Conservation (phyloP, 2,797 vertebrate species). For the Neosilurus hyrtlii region DNA sequence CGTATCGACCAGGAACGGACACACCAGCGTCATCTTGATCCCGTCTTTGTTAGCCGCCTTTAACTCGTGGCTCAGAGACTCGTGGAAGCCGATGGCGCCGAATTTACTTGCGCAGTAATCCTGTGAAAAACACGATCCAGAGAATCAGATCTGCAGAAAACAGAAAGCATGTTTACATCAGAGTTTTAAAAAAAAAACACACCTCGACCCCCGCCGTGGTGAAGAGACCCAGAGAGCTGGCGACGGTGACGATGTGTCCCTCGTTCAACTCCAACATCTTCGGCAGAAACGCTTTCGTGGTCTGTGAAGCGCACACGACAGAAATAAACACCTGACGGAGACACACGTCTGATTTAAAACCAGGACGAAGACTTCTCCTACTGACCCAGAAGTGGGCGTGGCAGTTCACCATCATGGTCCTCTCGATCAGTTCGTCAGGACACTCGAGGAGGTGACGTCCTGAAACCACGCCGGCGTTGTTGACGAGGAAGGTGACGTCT, state of each 20-base stretch:
- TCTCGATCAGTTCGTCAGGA: constrained; percentile 86
- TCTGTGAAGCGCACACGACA: constrained; percentile 64
- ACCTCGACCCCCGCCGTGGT: constrained; percentile 88
- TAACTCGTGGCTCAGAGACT: constrained; percentile 86
- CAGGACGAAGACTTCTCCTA: neutral
- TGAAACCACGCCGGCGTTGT: constrained; percentile 85
- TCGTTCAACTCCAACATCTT: constrained; percentile 87
- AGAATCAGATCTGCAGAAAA: neutral
- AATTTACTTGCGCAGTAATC: constrained; percentile 90
- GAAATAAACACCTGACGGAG: neutral
- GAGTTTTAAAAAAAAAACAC: constrained; percentile 51
- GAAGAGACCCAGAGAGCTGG: constrained; percentile 84
- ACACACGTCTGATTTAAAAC: neutral
- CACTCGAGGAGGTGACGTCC: constrained; percentile 86
- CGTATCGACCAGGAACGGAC: constrained; percentile 85
- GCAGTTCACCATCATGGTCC: constrained; percentile 91
- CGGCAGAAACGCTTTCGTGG: constrained; percentile 86
- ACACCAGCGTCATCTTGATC: constrained; percentile 86
- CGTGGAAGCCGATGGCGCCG: constrained; percentile 86
- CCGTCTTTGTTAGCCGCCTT: constrained; percentile 86
- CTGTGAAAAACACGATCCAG: constrained; percentile 58
- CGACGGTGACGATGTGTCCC: constrained; percentile 85
- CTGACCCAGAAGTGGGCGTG: constrained; percentile 89
- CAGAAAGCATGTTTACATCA: neutral
- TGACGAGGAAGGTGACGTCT: constrained; percentile 81